Evolutionary conservation across 2,113 vertebrate species (phyloP).

Genomic region (Tursiops truncatus): DNA sequence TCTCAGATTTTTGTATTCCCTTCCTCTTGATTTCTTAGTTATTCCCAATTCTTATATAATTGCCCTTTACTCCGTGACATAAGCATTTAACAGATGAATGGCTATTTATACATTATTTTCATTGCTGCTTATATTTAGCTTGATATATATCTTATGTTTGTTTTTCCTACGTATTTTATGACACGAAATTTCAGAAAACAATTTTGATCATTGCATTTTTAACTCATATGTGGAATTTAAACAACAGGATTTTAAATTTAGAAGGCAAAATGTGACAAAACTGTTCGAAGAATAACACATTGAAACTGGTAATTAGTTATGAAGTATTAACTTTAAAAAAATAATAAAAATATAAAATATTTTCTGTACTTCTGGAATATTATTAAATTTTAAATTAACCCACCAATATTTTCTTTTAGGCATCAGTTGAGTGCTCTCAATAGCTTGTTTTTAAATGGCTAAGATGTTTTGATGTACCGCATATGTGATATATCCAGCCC

Average conservation of each 20-base stretch:
- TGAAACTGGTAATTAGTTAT: not conserved
- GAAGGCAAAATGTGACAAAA: not conserved
- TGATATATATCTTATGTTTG: not conserved
- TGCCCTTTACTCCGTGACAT: not conserved
- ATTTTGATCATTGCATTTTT: not conserved
- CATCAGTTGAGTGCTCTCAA: not conserved
- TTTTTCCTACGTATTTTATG: not conserved
- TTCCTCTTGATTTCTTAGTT: not conserved
- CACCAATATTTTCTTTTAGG: not conserved
- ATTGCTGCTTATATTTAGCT: not conserved
- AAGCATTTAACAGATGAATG: not conserved
- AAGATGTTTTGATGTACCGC: not conserved
- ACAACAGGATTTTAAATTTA: not conserved
- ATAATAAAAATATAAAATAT: not conserved
- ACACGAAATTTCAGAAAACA: not conserved
- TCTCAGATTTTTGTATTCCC: not conserved
- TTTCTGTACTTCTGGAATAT: not conserved
- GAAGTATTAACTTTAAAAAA: not conserved
- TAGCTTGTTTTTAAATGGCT: conserved; percentile 27
- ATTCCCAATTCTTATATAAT: not conserved
- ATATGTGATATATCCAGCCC: conserved; percentile 3
- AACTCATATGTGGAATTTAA: not conserved
- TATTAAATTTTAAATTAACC: not conserved
- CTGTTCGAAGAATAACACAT: not conserved
- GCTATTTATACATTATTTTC: not conserved